These are phyloP conservation scores for Frieseomelitta varia DNA, from an alignment of 1,140 invertebrate species.

Conservation along the genomic window DNA sequence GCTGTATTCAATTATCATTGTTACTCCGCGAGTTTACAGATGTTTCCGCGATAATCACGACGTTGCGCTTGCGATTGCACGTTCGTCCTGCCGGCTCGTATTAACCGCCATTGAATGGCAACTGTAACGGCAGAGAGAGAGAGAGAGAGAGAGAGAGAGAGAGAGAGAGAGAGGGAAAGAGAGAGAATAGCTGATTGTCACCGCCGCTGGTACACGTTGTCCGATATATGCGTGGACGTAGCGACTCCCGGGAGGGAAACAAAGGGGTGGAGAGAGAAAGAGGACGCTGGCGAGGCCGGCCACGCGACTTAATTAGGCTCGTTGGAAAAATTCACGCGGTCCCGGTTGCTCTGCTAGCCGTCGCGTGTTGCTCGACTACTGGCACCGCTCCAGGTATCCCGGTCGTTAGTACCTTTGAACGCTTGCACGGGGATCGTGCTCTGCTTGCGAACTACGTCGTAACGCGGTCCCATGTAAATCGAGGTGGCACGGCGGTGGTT, in stretches of 20 bases:
- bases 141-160: background rate
- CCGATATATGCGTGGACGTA: background rate
- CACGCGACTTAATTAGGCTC: conserved; percentile 58
- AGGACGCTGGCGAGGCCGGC: background rate
- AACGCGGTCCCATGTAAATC: conserved; percentile 3
- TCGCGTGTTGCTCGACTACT: background rate
- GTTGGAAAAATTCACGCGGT: conserved; percentile 57
- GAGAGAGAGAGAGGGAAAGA: too few species aligned
- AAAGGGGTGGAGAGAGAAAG: background rate
- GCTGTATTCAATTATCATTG: conserved; percentile 73
- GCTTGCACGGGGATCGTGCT: conserved; percentile 11
- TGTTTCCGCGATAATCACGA: conserved; percentile 73
- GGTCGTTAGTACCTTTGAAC: conserved; percentile 28
- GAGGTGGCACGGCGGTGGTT: background rate
- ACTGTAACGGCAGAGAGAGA: conserved; percentile 49
- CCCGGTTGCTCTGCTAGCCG: conserved; percentile 10
- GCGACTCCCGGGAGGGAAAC: background rate
- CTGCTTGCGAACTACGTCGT: background rate
- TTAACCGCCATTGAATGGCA: conserved; percentile 62
- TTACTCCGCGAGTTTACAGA: conserved; percentile 63
- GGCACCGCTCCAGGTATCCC: conserved; percentile 48
- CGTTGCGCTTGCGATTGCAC: conserved; percentile 50
- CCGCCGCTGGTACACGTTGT: background rate
- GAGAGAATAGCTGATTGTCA: background rate
- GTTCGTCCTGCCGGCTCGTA: conserved; percentile 62